Conservation (phyloP, 2,797 vertebrate species). For the Scomberomorus guttatus region DNA sequence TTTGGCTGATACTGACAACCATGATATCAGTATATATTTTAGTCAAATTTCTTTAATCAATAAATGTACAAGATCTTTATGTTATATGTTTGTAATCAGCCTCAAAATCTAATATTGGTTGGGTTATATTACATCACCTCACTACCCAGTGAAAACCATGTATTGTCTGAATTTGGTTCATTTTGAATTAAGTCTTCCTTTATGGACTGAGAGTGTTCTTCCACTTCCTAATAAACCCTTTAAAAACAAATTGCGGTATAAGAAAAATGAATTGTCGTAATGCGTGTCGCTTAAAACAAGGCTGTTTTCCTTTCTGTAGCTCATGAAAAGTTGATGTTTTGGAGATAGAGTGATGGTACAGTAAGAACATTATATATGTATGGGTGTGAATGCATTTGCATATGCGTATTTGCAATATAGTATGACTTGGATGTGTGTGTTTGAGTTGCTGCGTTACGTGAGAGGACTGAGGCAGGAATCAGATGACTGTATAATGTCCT, state of each 20-base stretch:
- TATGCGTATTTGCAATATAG: neutral
- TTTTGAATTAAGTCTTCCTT: neutral
- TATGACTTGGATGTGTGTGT: slow-evolving; percentile 27
- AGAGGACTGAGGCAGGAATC: slow-evolving; percentile 39
- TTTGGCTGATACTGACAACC: neutral
- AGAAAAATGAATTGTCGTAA: no score
- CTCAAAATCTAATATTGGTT: neutral
- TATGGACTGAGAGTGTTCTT: no score
- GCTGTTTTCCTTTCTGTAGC: no score
- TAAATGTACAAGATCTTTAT: neutral
- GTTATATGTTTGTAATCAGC: neutral
- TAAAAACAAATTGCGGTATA: neutral
- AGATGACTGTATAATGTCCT: slow-evolving; percentile 51
- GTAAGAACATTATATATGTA: neutral
- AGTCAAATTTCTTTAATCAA: neutral
- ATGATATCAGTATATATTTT: neutral
- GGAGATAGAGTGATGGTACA: no score
- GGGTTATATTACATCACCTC: no score
- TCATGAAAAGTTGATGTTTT: no score
- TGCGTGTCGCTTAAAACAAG: no score
- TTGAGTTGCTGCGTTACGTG: slow-evolving; percentile 14
- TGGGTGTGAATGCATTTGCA: neutral
- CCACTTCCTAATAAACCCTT: neutral
- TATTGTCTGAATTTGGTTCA: no score
- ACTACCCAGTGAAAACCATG: no score